These are phyloP conservation scores for Chiloscyllium punctatum DNA, from an alignment of 2,797 vertebrate genomes.

Conservation along the genomic window DNA sequence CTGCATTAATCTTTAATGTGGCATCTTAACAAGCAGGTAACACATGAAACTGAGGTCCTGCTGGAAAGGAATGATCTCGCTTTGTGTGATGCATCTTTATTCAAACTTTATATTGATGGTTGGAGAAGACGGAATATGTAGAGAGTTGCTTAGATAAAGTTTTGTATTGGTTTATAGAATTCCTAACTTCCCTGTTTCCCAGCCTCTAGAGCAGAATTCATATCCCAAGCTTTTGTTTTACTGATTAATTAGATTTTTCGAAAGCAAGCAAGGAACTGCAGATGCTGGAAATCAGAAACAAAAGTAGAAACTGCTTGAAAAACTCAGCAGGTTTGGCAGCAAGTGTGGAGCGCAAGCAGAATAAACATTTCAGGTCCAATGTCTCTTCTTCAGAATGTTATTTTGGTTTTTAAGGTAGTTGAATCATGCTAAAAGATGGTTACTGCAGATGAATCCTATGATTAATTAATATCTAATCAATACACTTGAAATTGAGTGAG, in stretches of 20 bases:
- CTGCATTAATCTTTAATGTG: too few relatives aligned
- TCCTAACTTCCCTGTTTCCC: not conserved
- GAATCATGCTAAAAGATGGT: not conserved
- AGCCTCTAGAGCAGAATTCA: not conserved
- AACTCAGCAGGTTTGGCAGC: too few relatives aligned
- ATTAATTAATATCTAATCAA: not conserved
- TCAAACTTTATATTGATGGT: not conserved
- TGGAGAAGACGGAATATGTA: not conserved
- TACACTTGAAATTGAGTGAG: not conserved
- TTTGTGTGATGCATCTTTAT: not conserved
- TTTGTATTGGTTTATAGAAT: not conserved
- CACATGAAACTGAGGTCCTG: not conserved
- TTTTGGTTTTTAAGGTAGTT: not conserved
- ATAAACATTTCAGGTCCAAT: not conserved
- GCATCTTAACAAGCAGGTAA: too few relatives aligned
- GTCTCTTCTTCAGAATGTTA: too few relatives aligned
- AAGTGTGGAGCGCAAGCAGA: not conserved
- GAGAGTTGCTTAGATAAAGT: not conserved
- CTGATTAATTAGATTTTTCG: too few relatives aligned
- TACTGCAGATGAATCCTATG: not conserved
- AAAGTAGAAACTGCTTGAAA: too few relatives aligned
- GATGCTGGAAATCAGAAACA: too few relatives aligned
- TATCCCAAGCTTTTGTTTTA: too few relatives aligned
- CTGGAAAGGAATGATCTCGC: not conserved
- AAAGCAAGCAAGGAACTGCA: too few relatives aligned